These are phyloP conservation scores for Indri indri DNA, from an alignment of 2,113 vertebrate genomes.

Conservation along the genomic window DNA sequence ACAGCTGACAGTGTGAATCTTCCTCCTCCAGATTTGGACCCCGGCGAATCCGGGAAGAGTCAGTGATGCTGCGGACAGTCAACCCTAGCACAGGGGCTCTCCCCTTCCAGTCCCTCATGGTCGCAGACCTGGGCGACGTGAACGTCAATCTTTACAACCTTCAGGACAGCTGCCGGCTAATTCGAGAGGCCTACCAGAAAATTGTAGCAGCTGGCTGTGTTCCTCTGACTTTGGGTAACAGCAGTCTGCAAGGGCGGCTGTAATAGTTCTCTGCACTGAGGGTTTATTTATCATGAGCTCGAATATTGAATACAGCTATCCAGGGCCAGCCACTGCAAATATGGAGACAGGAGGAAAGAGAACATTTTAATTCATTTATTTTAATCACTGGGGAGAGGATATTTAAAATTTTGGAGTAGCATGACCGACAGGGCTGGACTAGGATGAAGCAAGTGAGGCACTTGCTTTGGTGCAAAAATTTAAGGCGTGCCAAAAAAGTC, in stretches of 20 bases:
- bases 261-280: not conserved
- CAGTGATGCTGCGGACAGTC: constrained; percentile 84
- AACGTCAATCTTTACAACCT: constrained; percentile 92
- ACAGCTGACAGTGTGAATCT: not conserved
- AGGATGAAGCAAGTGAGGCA: not conserved
- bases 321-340: not conserved
- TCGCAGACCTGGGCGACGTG: constrained; percentile 94
- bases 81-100: constrained; percentile 89
- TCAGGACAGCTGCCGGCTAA: constrained; percentile 90
- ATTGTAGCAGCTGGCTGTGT: constrained; percentile 86
- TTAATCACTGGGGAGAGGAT: not conserved
- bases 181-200: constrained; percentile 86
- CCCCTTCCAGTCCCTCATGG: constrained; percentile 90
- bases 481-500: not conserved
- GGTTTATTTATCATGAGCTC: accelerated
- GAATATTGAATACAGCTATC: not conserved
- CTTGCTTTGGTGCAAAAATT: not conserved
- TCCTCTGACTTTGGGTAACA: constrained; percentile 93
- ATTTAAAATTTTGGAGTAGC: not conserved
- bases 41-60: constrained; percentile 91
- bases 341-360: not conserved
- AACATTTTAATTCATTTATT: not conserved
- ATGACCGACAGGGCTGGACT: no score
- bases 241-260: not conserved
- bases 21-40: constrained; percentile 90